Evolutionary conservation across 2,113 vertebrate genomes (phyloP), one percentile per base, ranked within the genome.

Genomic region (Pelmatolapia mariae): DNA sequence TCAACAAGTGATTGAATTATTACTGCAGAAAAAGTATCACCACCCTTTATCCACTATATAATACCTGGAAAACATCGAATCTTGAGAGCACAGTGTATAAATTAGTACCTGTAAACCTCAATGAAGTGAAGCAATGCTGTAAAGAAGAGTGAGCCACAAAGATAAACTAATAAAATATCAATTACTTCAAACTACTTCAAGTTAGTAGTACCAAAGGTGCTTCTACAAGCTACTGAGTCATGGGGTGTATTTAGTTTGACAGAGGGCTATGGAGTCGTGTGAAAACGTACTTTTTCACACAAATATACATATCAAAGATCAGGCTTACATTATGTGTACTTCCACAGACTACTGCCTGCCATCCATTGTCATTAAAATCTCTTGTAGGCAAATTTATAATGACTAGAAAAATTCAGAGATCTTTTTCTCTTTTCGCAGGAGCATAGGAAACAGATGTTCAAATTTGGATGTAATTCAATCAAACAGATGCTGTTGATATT

Each of bases 381-480:
- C 61, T n/a, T 78, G 43, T 50, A 4, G 0, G 18, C 71, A 78
- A 19, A 78, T 78, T 78, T 78, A 52, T 50, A n/a, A 50, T 9
- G 73, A 78, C 16, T 78, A 31, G 45, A 78, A 50, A 50, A 78
- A 50, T 86, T 40, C 4, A 8, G 71, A 87, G 61, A 57, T 47
- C 29, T 40, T 22, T 76, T 26, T 16, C 7, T 26, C 15, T 10
- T 26, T 80, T 54, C 29, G 11, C 76, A 71, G 47, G 16, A 59
- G 80, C 24, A 56, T 59, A 79, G 24, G 1, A 36, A 87, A 8
- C 91, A 89, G 85, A 81, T 92, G 87, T 82, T 89, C 73, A 78
- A 8, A 59, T 80, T 61, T 82, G 82, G 33, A 53, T 76, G 24
- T 18, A 26, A 81, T 68, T 76, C 16, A 68, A 10, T 59, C 26